These are phyloP conservation scores for Globodera ellingtonae DNA, from an alignment of 1,140 invertebrate genomes.

Conservation along the genomic window DNA sequence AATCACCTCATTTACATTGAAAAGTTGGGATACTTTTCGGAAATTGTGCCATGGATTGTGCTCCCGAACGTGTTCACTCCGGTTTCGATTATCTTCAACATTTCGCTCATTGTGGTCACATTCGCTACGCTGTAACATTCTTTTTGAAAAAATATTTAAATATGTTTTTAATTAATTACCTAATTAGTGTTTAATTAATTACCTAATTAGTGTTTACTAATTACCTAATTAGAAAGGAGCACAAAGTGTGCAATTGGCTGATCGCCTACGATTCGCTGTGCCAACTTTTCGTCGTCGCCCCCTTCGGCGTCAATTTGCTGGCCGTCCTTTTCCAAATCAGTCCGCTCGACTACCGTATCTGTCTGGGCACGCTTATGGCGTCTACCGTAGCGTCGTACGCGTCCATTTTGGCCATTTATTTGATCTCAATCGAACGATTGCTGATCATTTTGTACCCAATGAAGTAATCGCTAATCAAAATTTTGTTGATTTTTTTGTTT, in stretches of 20 bases:
- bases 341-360: neutral
- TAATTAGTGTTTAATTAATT: too few species aligned
- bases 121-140: neutral
- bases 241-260: slow-evolving; percentile 15
- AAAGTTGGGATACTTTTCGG: neutral
- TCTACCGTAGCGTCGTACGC: neutral
- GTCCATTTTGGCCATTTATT: neutral
- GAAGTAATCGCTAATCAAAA: neutral
- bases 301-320: slow-evolving; percentile 3
- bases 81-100: neutral
- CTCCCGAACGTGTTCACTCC: neutral
- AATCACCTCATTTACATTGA: neutral
- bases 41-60: neutral
- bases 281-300: neutral
- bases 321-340: neutral
- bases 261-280: neutral
- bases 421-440: neutral
- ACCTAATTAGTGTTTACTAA: too few species aligned
- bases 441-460: neutral
- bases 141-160: neutral
- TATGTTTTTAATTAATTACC: too few species aligned
- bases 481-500: neutral
- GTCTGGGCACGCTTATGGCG: neutral
- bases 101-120: neutral
- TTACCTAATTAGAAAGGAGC: neutral